Percentiles rank a stretch among this genome's conserved stretches.
These are phyloP conservation scores for Phalera bucephala DNA, from an alignment of 2,888 invertebrate genomes.

Conservation along the genomic window DNA sequence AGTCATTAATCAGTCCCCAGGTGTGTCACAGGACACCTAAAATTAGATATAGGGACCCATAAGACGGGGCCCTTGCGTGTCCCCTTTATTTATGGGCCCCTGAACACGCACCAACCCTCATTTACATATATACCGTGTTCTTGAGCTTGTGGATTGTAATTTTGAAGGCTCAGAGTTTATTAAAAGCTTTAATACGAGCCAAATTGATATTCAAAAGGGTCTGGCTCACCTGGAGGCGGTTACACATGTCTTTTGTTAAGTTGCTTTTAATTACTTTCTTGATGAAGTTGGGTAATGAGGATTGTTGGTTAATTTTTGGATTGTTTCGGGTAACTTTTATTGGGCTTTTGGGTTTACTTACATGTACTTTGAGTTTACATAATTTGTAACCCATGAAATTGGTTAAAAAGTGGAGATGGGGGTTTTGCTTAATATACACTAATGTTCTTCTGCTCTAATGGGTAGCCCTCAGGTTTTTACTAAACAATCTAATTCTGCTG, in stretches of 20 bases:
- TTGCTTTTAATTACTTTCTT: too few species aligned
- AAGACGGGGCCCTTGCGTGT: constrained; percentile 31
- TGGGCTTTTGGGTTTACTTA: too few species aligned
- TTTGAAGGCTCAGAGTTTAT: constrained; percentile 39
- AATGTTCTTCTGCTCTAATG: too few species aligned
- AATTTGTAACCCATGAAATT: too few species aligned
- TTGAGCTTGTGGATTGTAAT: constrained; percentile 33
- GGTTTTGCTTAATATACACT: not conserved
- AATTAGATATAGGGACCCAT: constrained; percentile 41
- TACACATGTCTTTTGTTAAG: too few species aligned
- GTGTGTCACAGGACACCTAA: constrained; percentile 45
- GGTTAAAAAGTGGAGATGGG: not conserved
- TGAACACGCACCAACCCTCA: constrained; percentile 12
- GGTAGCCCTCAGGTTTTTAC: too few species aligned
- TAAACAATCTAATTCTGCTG: too few species aligned
- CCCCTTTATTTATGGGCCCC: constrained; percentile 10
- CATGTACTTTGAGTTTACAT: too few species aligned
- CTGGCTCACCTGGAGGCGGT: not conserved
- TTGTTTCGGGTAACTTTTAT: too few species aligned
- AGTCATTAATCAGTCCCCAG: constrained; percentile 46
- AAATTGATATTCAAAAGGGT: constrained; percentile 32
- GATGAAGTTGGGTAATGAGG: too few species aligned
- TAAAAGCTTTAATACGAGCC: constrained; percentile 43
- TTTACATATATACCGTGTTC: constrained; percentile 32
- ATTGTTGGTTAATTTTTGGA: too few species aligned